Evolutionary conservation across 2,888 invertebrate genomes (phyloP).

Genomic region (Drosophila neonasuta): DNA sequence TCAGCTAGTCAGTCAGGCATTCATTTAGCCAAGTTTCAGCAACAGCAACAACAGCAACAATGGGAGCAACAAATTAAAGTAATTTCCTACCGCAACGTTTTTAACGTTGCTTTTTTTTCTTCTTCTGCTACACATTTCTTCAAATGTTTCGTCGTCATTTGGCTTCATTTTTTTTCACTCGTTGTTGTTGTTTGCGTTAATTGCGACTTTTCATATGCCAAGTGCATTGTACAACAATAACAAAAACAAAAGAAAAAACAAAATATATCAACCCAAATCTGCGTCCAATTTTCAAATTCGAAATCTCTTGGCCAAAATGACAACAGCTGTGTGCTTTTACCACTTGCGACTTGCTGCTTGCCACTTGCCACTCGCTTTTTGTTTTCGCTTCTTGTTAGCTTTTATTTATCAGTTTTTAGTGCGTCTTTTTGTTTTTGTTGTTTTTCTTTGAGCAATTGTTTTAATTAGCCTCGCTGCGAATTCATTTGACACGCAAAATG

Average conservation of each 20-base stretch:
- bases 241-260: background rate
- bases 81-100: slow-evolving; percentile 77
- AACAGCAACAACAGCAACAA: slow-evolving; percentile 41
- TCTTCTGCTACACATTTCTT: slow-evolving; percentile 34
- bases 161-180: slow-evolving; percentile 16
- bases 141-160: slow-evolving; percentile 27
- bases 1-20: slow-evolving; percentile 68
- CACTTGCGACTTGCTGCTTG: slow-evolving; percentile 17
- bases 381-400: background rate
- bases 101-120: slow-evolving; percentile 37
- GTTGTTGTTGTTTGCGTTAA: slow-evolving; percentile 48
- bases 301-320: slow-evolving; percentile 18
- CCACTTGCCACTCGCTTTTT: slow-evolving; percentile 18
- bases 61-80: slow-evolving; percentile 76
- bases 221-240: slow-evolving; percentile 46
- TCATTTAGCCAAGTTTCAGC: slow-evolving; percentile 72
- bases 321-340: slow-evolving; percentile 45
- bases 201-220: slow-evolving; percentile 73
- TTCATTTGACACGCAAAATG: slow-evolving; percentile 59
- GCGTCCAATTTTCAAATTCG: slow-evolving; percentile 21
- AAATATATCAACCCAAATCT: slow-evolving; percentile 43
- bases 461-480: slow-evolving; percentile 60
- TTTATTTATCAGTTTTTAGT: slow-evolving; percentile 15
- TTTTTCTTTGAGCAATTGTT: slow-evolving; percentile 53
- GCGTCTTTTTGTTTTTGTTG: background rate